Evolutionary conservation across 2,113 vertebrate species (phyloP), one percentile per base, ranked within the genome.

Genomic region (Loxodonta africana): DNA sequence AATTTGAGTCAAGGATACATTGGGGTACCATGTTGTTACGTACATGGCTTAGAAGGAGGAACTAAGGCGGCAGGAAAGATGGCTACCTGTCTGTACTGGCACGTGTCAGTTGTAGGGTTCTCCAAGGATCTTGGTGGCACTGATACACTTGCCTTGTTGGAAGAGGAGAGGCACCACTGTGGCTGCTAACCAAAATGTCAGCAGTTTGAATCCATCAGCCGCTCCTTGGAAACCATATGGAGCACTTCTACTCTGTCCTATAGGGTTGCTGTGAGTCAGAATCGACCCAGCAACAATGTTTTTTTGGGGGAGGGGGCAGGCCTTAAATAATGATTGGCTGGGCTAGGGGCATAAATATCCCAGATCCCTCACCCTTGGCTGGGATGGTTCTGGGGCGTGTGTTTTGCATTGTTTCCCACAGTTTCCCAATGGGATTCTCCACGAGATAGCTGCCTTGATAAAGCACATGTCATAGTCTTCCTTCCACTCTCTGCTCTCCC

Each of bases 81-180:
- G 33, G 46, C 1, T 8, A 20, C 37, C 3, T 10, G 46, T 57
- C 48, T 26, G 30, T 11, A 3, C 0, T 2, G 33, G 17, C 41
- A 63, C 28, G 15, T 57, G 1, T 65, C 51, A 7, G 4, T 8
- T 51, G 0, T 4, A 25, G 1, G 12, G 46, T 2, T 48, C 62
- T 41, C 28, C 23, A 0, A 1, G 41, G 89, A 26, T 28, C 92
- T 85, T 8, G 0, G 26, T 1, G 67, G 28, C 44, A 48, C 18
- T 7, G 23, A 6, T 12, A 4, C 6, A 26, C 60, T 23, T 10
- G 48, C 9, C 73, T 30, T 57, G 46, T 8, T 26, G 73, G 60
- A 30, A 26, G 15, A 73, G 57, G 51, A 62, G 17, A n/a, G 20
- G 11, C 2, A 6, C 23, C 1, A 57, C 8, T 2, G 53, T 57